Conservation (phyloP, 2,888 invertebrate species). For the Itoplectis maculator region DNA sequence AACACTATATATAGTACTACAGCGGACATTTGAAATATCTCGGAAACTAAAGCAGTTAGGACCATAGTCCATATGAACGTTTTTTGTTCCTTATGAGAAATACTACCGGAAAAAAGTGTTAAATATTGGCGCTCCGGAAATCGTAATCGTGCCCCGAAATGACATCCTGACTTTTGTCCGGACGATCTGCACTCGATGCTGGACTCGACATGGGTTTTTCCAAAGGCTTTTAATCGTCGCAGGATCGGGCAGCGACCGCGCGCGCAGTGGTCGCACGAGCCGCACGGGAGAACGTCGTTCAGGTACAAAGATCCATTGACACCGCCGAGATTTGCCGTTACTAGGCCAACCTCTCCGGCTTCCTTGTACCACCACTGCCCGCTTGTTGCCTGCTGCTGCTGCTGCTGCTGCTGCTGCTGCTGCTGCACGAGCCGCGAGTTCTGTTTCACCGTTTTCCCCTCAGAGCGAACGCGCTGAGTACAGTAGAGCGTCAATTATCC, state of each 20-base stretch:
- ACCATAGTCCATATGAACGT: no score
- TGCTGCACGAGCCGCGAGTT: slow-evolving; percentile 59
- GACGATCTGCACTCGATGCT: no score
- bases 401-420: background rate
- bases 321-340: slow-evolving; percentile 76
- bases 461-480: slow-evolving; percentile 51
- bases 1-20: no score
- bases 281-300: slow-evolving; percentile 24
- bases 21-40: no score
- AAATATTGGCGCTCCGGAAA: no score
- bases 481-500: no score
- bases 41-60: no score
- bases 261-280: slow-evolving; percentile 13
- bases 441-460: slow-evolving; percentile 72
- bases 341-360: slow-evolving; percentile 74
- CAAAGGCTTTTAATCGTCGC: background rate
- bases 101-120: no score
- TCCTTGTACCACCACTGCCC: slow-evolving; percentile 21
- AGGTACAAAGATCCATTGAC: slow-evolving; percentile 69
- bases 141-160: no score
- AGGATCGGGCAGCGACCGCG: background rate
- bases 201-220: background rate
- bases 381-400: background rate
- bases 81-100: no score
- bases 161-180: no score